Base-by-base conservation (phyloP, 1,140 invertebrate genomes). In the Heliconius melpomene region DNA sequence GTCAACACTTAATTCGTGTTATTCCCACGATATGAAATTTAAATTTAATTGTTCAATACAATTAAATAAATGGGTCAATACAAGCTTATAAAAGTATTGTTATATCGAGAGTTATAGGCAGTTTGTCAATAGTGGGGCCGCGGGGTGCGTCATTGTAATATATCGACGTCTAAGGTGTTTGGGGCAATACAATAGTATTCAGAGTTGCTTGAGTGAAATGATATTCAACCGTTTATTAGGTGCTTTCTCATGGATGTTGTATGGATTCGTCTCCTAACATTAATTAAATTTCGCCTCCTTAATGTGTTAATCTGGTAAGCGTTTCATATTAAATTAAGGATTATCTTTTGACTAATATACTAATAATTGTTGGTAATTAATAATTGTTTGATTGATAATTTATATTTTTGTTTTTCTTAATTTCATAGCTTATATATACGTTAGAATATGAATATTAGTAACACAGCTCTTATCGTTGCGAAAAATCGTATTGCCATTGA, bases 21-120 rank as follows among this genome's bases (percentile, higher is more conserved):
- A 88, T 93, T 93, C 91, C 91, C 92, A 92, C 90, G 90, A 87
- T 86, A 76, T 79, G 80, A 87, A 89, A 90, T 91, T 91, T 86
- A 89, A 91, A 93, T 91, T 89, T 88, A 92, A 93, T 91, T 91
- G 90, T 91, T 86, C 90, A 88, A 85, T 80, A 77, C 86, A 91
- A 89, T 91, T 88, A 91, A 92, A 92, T 89, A 93, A 93, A 93
- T 89, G 85, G 91, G 92, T 93, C 92, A 93, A 93, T 92, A 93
- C 82, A 85, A 88, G 86, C 86, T 88, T 85, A 87, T 89, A 87
- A 89, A 88, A 83, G 78, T 79, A 88, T 93, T 92, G 91, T 93
- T 91, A 89, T 89, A 90, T 90, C 87, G 89, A 86, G 89, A 90
- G 84, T 91, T 92, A 93, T 93, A 92, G 92, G 91, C 91, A 92